Evolutionary conservation across 1,140 invertebrate genomes (phyloP), one percentile per base, ranked within the genome.

Genomic region (Zaprionus taronus): DNA sequence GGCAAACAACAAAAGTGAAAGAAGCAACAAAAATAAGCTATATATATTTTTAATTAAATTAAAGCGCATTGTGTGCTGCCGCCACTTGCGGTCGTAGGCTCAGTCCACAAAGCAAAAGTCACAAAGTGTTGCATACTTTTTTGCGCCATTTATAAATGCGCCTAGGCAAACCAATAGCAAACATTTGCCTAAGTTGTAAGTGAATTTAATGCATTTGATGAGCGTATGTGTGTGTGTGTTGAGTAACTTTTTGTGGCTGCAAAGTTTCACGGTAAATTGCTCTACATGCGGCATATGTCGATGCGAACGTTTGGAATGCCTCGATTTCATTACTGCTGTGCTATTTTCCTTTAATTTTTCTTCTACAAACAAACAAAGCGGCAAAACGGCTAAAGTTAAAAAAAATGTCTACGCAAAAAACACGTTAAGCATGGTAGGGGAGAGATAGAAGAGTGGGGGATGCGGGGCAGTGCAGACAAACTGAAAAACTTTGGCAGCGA

Each of bases 291-390:
- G 31, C 24, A 49, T 26, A 26, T 26, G 53, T 44, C 58, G 64
- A 60, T 64, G 57, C 38, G 60, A 70, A 64, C 72, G 44, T 55
- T 58, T 34, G 20, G 41, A 53, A 38, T 80, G 72, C 76, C 77
- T 81, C 84, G 72, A 89, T 89, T 87, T 89, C 81, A 84, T 89
- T 89, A 74, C 72, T 36, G 41, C 63, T 79, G 66, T 66, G 41
- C n/a, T 87, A 89, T 89, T 89, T 89, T 89, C 63, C 69, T 89
- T 89, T 90, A 84, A 90, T 89, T 89, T 87, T 89, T 83, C 69
- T 75, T 80, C 62, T 38, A 63, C 69, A 79, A 89, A 84, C 78
- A 90, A 90, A 89, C 81, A 83, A 72, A 72, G 60, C 55, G 44
- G 62, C 55, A 61, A 77, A 77, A 71, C 65, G 73, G 73, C 73